Evolutionary conservation across 2,888 invertebrate species (phyloP), one percentile per base, ranked within the genome.

Genomic region (Galerucella nymphaeae): DNA sequence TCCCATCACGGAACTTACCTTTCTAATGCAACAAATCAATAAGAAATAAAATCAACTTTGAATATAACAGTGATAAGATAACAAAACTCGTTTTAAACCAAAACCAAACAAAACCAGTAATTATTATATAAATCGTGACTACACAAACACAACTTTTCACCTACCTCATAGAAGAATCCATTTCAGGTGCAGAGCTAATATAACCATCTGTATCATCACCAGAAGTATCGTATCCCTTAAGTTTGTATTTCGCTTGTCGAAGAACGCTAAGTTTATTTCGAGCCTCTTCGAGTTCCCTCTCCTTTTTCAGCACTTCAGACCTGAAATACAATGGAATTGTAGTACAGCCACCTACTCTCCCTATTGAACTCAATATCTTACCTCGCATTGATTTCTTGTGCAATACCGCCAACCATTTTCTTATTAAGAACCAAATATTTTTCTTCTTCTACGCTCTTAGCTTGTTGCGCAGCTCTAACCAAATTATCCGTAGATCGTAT

Each of bases 401-500:
- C 97, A 84, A 98, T 97, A 23, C 97, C 97, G 62, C 97, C 97
- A 20, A 99, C 99, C 95, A 97, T 97, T 66, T 95, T 90, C 41
- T 94, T 90, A 86, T 97, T 96, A 73, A 99, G 91, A 78, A 97
- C 93, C 9, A 99, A 89, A 64, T 94, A 95, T 59, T 96, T 90
- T 82, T 98, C 98, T 84, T 97, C 97, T 82, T 97, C 96, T 65
- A 94, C 93, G 76, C 94, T 94, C 73, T 97, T 94, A 38, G 97
- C 96, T 84, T 95, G 94, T 77, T 98, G 93, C 0, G 99, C 98
- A 0, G 98, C 97, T 38, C 94, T 90, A 20, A 99, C 99, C 82
- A 99, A 88, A 88, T 97, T 97, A 87, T 99, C 99, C 0, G 99
- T 99, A 3, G 99, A 98, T 76, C 96, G 90, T 87, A 99, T 98